Evolutionary conservation across 2,888 invertebrate genomes (phyloP).

Genomic region (Sesamia inferens): DNA sequence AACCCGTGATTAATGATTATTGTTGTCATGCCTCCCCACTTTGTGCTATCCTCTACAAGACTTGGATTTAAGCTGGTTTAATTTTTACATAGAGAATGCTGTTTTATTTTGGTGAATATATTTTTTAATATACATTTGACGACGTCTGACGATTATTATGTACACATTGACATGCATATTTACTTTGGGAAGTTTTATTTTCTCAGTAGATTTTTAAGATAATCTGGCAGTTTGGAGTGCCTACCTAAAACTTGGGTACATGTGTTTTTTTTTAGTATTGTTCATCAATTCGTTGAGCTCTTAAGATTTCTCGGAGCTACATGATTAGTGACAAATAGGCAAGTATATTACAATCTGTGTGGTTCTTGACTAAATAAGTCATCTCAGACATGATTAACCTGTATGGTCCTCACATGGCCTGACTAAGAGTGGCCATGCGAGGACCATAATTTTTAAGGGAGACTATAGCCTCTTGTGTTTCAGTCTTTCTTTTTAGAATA

Average conservation of each 20-base stretch:
- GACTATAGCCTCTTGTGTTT: too few relatives aligned
- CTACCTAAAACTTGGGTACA: too few relatives aligned
- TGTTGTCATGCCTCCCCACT: conserved; percentile 6
- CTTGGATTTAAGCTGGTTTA: not conserved
- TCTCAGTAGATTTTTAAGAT: not conserved
- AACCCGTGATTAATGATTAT: conserved; percentile 48
- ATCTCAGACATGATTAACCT: too few relatives aligned
- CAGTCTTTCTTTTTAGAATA: not conserved
- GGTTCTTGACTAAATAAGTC: too few relatives aligned
- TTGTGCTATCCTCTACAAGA: not conserved
- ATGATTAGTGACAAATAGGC: not conserved
- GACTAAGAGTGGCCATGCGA: too few relatives aligned
- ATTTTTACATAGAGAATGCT: not conserved
- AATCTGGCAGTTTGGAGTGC: not conserved
- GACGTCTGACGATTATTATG: not conserved
- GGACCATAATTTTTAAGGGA: too few relatives aligned
- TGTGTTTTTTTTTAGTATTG: too few relatives aligned
- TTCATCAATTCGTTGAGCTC: not conserved
- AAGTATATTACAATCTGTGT: too few relatives aligned
- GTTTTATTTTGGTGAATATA: not conserved
- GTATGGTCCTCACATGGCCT: too few relatives aligned
- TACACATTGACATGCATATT: not conserved
- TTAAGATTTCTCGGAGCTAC: not conserved
- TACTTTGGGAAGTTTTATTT: not conserved
- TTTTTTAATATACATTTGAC: not conserved